These are phyloP conservation scores for Procambarus clarkii DNA, from an alignment of 1,140 invertebrate species.

Conservation along the genomic window DNA sequence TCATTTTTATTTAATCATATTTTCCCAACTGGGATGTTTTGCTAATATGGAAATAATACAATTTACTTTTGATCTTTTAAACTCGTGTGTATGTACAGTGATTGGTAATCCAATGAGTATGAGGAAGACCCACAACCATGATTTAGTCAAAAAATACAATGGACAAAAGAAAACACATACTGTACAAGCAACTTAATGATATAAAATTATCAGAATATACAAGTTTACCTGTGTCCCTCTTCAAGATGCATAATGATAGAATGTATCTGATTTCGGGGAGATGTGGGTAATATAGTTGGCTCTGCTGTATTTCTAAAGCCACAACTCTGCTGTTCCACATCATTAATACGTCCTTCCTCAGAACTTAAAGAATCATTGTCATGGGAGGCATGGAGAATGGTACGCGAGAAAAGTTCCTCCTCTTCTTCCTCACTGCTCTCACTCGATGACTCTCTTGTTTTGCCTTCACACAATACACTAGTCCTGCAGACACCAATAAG, in stretches of 20 bases:
- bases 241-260: constrained; percentile 58
- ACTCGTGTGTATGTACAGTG: too few relatives aligned
- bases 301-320: background rate
- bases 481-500: constrained; percentile 1
- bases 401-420: constrained; percentile 61
- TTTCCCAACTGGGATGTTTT: too few relatives aligned
- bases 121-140: too few relatives aligned
- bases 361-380: constrained; percentile 6
- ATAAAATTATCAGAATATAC: background rate
- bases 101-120: too few relatives aligned
- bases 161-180: too few relatives aligned
- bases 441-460: background rate
- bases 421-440: constrained; percentile 45
- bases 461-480: constrained; percentile 32
- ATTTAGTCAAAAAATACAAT: too few relatives aligned
- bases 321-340: background rate
- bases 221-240: constrained; percentile 52
- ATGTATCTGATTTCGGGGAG: constrained; percentile 57
- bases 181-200: background rate
- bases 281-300: constrained; percentile 49
- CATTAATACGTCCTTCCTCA: background rate
- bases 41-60: too few relatives aligned
- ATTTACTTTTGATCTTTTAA: too few relatives aligned
- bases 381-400: constrained; percentile 45
- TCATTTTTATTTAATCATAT: too few relatives aligned